Conservation (phyloP, 2,797 vertebrate species). For the Nyctalus aviator region DNA sequence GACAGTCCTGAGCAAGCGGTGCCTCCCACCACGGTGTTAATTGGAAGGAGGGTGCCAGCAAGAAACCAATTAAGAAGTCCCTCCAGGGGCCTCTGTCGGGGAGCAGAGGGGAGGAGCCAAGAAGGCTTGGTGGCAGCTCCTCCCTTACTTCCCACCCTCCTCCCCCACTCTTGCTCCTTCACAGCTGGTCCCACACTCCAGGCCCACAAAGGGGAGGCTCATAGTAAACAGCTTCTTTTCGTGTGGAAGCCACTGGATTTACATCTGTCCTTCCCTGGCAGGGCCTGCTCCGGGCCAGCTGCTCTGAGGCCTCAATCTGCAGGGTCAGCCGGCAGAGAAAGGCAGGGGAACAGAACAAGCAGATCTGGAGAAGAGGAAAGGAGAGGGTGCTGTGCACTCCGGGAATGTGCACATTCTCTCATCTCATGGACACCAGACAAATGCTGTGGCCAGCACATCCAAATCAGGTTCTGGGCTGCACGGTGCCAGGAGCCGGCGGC, state of each 20-base stretch:
- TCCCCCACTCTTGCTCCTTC: neutral
- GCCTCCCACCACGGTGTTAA: slow-evolving; percentile 52
- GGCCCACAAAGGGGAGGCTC: slow-evolving; percentile 72
- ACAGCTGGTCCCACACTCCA: slow-evolving; percentile 74
- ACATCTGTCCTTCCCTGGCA: slow-evolving; percentile 73
- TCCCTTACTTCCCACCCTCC: neutral
- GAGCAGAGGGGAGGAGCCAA: no score
- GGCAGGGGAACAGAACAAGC: neutral
- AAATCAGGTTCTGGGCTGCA: slow-evolving; percentile 3
- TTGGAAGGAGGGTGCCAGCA: slow-evolving; percentile 61
- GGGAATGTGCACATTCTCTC: slow-evolving; percentile 20
- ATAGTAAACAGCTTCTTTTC: slow-evolving; percentile 75
- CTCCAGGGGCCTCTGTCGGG: slow-evolving; percentile 43
- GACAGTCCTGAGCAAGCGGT: neutral
- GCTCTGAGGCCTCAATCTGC: slow-evolving; percentile 34
- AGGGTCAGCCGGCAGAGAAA: neutral
- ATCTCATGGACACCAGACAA: slow-evolving; percentile 36
- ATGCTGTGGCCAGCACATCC: slow-evolving; percentile 34
- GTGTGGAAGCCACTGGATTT: slow-evolving; percentile 68
- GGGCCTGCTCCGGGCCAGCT: slow-evolving; percentile 49
- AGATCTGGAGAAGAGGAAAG: neutral
- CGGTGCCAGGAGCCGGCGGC: slow-evolving; percentile 42
- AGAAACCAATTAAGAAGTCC: slow-evolving; percentile 76
- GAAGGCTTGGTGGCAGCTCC: neutral
- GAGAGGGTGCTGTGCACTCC: neutral